A percentile compares a stretch with the other conserved stretches of the same genome.
Evolutionary conservation across 2,113 vertebrate species (phyloP).

Genomic region (Campylorhamphus procurvoides): DNA sequence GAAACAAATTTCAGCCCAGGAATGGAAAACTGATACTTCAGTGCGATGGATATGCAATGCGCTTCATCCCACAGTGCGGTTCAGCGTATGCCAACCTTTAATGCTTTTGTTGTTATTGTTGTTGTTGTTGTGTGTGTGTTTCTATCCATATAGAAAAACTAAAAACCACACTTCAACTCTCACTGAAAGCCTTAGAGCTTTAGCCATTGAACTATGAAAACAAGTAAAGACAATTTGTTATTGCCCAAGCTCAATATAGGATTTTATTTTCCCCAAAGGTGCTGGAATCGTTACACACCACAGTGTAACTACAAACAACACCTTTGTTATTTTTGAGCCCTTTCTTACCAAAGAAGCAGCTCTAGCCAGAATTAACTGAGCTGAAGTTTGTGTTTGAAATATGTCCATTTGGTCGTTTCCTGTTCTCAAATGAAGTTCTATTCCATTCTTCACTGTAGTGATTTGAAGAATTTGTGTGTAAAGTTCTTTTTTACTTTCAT

Average conservation of each 20-base stretch:
- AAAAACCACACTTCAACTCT: conserved; percentile 80
- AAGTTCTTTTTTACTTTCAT: conserved; percentile 70
- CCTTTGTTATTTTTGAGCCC: conserved; percentile 64
- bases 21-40: conserved; percentile 80
- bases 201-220: conserved; percentile 71
- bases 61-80: conserved; percentile 81
- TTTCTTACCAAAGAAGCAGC: conserved; percentile 68
- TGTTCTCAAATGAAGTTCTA: conserved; percentile 58
- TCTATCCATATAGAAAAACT: conserved; percentile 78
- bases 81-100: conserved; percentile 80
- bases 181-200: conserved; percentile 76
- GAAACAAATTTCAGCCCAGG: conserved; percentile 78
- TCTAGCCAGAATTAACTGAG: conserved; percentile 77
- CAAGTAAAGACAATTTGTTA: conserved; percentile 73
- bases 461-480: conserved; percentile 68
- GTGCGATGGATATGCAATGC: conserved; percentile 79
- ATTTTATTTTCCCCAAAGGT: conserved; percentile 61
- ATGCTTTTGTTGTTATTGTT: conserved; percentile 54
- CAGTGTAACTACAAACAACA: conserved; percentile 65
- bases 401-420: conserved; percentile 73
- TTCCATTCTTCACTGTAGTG: conserved; percentile 51
- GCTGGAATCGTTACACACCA: conserved; percentile 68
- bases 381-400: conserved; percentile 75
- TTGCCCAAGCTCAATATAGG: conserved; percentile 64
- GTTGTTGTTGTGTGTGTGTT: conserved; percentile 54